These are phyloP conservation scores for Balaenoptera acutorostrata DNA, from an alignment of 2,113 vertebrate genomes.

Conservation along the genomic window DNA sequence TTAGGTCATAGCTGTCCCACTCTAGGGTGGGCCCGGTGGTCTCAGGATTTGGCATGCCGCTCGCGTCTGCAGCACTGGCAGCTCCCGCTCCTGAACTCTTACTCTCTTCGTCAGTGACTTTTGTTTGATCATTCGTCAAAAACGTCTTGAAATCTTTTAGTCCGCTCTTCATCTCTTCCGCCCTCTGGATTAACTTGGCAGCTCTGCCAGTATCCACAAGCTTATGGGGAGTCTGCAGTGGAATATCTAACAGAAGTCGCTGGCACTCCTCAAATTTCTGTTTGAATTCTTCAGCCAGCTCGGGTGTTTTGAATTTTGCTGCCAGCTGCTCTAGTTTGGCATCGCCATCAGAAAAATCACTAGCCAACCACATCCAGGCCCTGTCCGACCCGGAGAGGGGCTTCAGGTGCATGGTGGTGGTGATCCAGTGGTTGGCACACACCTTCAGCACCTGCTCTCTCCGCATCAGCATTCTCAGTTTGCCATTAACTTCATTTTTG, in stretches of 20 bases:
- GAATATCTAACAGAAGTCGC: constrained; percentile 92
- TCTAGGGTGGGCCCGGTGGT: constrained; percentile 88
- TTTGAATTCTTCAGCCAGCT: constrained; percentile 95
- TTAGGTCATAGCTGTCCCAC: constrained; percentile 94
- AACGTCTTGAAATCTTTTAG: constrained; percentile 96
- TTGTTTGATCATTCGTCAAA: constrained; percentile 91
- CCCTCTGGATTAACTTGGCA: constrained; percentile 95
- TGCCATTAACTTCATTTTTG: constrained; percentile 92
- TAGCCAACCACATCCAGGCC: constrained; percentile 97
- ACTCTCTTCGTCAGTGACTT: constrained; percentile 84
- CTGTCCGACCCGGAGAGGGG: constrained; percentile 94
- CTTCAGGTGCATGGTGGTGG: constrained; percentile 97
- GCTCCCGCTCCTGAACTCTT: constrained; percentile 62
- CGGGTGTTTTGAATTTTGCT: constrained; percentile 95
- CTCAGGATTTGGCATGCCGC: constrained; percentile 84
- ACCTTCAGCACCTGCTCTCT: constrained; percentile 98
- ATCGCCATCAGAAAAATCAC: constrained; percentile 95
- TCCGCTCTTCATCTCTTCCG: constrained; percentile 98
- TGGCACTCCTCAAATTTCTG: constrained; percentile 97
- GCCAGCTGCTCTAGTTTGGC: constrained; percentile 92
- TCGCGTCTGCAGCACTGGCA: constrained; percentile 72
- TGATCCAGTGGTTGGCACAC: constrained; percentile 99
- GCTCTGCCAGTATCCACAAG: constrained; percentile 94
- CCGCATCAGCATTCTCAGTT: constrained; percentile 94
- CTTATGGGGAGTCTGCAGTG: constrained; percentile 97